Conservation (phyloP, 2,797 vertebrate species). For the Phataginus tetradactyla region DNA sequence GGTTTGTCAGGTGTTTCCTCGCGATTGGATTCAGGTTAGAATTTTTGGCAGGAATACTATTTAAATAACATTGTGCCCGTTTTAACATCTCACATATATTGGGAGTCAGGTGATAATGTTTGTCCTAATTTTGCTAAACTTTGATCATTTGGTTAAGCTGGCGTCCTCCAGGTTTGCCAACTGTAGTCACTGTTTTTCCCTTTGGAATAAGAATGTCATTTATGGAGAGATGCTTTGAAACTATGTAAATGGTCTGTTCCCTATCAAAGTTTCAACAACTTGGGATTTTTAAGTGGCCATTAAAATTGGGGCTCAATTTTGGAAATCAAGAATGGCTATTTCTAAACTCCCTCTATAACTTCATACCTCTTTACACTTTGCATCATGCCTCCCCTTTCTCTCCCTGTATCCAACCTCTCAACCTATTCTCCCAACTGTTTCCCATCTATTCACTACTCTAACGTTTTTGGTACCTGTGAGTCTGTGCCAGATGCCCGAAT, state of each 20-base stretch:
- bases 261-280: conserved; percentile 4
- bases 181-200: background rate
- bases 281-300: background rate
- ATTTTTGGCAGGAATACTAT: background rate
- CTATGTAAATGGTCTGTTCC: background rate
- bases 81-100: background rate
- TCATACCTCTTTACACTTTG: background rate
- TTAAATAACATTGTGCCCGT: background rate
- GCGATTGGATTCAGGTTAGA: background rate
- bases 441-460: background rate
- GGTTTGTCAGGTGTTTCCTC: background rate
- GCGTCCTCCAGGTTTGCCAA: background rate
- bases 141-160: conserved; percentile 19
- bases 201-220: background rate
- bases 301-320: conserved; percentile 26
- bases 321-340: background rate
- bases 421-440: background rate
- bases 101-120: background rate
- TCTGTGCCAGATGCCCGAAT: background rate
- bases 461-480: background rate
- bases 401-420: background rate
- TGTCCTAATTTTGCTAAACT: conserved; percentile 35
- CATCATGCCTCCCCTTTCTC: background rate
- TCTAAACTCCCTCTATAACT: background rate
- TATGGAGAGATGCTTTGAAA: background rate